Evolutionary conservation across 2,888 invertebrate genomes (phyloP), one percentile per base, ranked within the genome.

Genomic region (Andrena haemorrhoa): DNA sequence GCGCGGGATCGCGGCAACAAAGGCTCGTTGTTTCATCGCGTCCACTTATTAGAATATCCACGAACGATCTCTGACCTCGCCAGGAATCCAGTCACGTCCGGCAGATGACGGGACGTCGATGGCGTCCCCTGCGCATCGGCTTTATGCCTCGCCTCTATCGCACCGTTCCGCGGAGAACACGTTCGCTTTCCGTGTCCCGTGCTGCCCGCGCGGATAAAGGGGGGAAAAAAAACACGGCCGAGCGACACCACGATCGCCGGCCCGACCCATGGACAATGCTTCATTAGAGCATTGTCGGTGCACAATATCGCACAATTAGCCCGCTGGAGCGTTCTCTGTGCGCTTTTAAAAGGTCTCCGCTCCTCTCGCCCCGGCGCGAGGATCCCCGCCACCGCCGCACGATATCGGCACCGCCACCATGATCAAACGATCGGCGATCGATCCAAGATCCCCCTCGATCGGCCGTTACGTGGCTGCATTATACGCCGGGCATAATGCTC

Each of bases 211-310:
- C 49, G 3, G 60, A 35, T 64, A 77, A 74, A 75, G 58, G 77
- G 31, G 20, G n/a, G 29, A 10, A 69, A 41, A 74, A 23, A 60
- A 71, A 60, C 71, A 61, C 61, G 71, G 61, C n/a, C 71, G 29
- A 61, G 49, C 71, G 73, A 74, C 73, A 74, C 56, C 73, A 26
- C 56, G 73, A 66, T 74, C 73, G 53, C 33, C 51, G 72, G 23
- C 90, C 47, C 70, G 70, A 70, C 60, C 58, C 91, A 90, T 87
- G 91, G 90, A 93, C 93, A 93, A 93, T 93, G 89, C 92, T 93
- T 90, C 92, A 93, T 92, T 92, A 92, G 92, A 93, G 90, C 92
- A 93, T 93, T 93, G 93, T 93, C 90, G 91, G 89, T 89, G 82
- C 76, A 73, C 85, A 83, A 85, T 79, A 85, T 73, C 86, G 86